These are phyloP conservation scores for Ibycter americanus DNA, from an alignment of 2,797 vertebrate species.

Conservation along the genomic window DNA sequence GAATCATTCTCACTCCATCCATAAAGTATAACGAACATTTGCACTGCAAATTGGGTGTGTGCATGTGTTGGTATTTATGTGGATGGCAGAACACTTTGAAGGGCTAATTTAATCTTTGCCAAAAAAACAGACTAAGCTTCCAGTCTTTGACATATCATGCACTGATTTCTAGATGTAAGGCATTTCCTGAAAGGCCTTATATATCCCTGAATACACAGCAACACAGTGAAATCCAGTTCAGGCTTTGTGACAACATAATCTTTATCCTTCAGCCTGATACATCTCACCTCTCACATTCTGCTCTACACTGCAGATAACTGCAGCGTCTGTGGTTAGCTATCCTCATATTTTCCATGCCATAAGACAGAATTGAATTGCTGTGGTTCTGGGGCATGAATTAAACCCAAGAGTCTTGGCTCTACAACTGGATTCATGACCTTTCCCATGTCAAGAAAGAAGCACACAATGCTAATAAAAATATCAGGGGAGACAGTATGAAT, in stretches of 20 bases:
- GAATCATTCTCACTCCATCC: background rate
- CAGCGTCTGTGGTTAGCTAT: constrained; percentile 9
- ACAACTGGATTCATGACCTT: constrained; percentile 3
- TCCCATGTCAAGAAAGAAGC: background rate
- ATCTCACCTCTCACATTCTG: background rate
- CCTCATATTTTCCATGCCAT: constrained; percentile 22
- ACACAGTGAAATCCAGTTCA: background rate
- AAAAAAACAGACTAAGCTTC: background rate
- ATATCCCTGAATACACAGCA: background rate
- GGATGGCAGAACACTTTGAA: background rate
- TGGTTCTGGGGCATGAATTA: constrained; percentile 9
- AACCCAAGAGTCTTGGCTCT: constrained; percentile 29
- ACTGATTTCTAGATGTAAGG: background rate
- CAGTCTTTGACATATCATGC: background rate
- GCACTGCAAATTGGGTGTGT: background rate
- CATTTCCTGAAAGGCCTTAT: background rate
- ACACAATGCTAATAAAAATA: background rate
- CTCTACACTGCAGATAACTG: background rate
- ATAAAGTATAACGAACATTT: background rate
- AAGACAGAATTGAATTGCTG: constrained; percentile 18
- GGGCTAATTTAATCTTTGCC: background rate
- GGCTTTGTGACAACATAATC: background rate
- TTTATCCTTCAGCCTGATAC: background rate
- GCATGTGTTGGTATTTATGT: background rate
- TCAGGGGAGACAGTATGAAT: background rate